A percentile compares a stretch with the other conserved stretches of the same genome.
phyloP scores from a whole-genome alignment of 2,888 invertebrate species.

The Dioctria linearis region DNA sequence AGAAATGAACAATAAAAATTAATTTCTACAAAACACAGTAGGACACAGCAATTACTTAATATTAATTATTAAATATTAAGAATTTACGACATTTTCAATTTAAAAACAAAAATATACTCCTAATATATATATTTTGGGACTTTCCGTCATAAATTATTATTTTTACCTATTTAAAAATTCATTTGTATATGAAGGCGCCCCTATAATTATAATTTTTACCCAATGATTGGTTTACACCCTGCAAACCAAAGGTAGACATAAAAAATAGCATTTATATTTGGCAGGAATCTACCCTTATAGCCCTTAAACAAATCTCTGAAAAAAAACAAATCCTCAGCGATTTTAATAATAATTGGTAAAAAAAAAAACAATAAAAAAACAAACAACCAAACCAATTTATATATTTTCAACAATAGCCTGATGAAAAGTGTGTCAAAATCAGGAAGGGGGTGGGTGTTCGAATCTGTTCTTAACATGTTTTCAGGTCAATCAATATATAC shows the following conservation, averaged over 20 bases:
- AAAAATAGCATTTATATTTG: no score
- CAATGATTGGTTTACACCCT: background rate
- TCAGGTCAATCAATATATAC: constrained; percentile 62
- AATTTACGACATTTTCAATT: no score
- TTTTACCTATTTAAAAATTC: no score
- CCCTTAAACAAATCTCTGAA: background rate
- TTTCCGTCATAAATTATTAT: no score
- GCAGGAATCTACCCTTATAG: no score
- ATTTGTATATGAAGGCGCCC: no score
- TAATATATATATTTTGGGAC: no score
- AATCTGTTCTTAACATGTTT: constrained; percentile 58
- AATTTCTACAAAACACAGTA: no score
- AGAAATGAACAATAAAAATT: no score
- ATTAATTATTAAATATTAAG: no score
- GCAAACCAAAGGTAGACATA: background rate
- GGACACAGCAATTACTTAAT: no score
- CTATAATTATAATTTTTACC: background rate
- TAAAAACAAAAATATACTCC: no score
- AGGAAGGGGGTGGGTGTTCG: constrained; percentile 57
- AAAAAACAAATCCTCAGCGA: background rate
- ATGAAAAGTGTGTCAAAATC: constrained; percentile 61
- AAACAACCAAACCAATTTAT: constrained; percentile 1
- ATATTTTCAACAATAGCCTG: constrained; percentile 33
- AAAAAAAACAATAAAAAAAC: background rate
- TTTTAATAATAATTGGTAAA: constrained; percentile 9